Evolutionary conservation across 2,797 vertebrate genomes (phyloP).

Genomic region (Amphiprion clarkii): DNA sequence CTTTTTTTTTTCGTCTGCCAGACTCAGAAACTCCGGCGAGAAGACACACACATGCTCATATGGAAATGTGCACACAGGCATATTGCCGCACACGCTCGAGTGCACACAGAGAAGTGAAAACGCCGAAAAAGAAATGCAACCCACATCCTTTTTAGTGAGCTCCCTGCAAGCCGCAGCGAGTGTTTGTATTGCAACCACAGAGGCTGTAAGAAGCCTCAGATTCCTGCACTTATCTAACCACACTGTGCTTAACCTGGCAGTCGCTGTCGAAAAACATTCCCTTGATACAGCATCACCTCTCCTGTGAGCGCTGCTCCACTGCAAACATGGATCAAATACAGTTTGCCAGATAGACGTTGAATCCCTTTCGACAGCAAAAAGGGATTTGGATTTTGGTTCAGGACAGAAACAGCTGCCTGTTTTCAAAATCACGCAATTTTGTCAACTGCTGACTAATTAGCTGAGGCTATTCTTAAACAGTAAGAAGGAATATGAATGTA

Average conservation of each 20-base stretch:
- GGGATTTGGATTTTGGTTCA: neutral
- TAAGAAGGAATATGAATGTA: neutral
- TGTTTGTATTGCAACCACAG: conserved; percentile 53
- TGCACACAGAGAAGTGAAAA: conserved; percentile 21
- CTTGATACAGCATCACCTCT: conserved; percentile 36
- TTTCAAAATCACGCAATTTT: too few species aligned
- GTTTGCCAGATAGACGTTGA: neutral
- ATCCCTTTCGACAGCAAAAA: neutral
- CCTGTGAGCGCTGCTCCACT: conserved; percentile 23
- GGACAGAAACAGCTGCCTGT: neutral
- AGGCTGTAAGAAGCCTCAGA: conserved; percentile 43
- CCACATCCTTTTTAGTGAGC: conserved; percentile 54
- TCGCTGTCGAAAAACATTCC: conserved; percentile 45
- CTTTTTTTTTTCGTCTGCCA: conserved; percentile 11
- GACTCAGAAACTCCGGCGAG: conserved; percentile 3
- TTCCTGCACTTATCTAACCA: conserved; percentile 42
- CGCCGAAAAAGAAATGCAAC: conserved; percentile 17
- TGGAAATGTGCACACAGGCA: conserved; percentile 42
- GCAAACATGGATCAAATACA: conserved; percentile 32
- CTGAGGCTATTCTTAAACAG: neutral
- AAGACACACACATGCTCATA: conserved; percentile 9
- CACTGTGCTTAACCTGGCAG: conserved; percentile 40
- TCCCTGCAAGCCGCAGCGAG: conserved; percentile 18
- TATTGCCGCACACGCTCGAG: conserved; percentile 24
- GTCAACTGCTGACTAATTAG: neutral